Evolutionary conservation across 1,140 invertebrate genomes (phyloP), one percentile per base, ranked within the genome.

Genomic region (Diachasmimorpha longicaudata): DNA sequence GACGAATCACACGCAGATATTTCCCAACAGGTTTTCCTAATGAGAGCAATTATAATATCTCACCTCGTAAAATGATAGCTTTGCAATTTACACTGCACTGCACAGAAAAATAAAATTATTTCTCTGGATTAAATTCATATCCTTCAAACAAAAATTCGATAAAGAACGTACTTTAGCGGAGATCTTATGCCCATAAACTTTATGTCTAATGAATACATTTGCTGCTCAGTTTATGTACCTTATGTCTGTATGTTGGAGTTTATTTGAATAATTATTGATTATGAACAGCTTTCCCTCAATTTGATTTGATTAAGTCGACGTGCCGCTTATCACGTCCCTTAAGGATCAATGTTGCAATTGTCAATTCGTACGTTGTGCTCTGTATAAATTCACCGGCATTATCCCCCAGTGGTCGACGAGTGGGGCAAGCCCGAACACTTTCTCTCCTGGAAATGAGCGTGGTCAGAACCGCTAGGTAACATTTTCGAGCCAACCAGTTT

Each of bases 401-500:
- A 68, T 8, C 13, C 21, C 36, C n/a, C 46, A 16, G 31, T 19
- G 13, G 23, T 31, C n/a, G n/a, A 13, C 16, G 74, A 71, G 74
- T 76, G 74, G 74, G 74, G 74, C 66, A 9, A 39, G n/a, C 36
- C 48, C 52, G 48, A 58, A 39, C 16, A 76, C 74, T 76, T 76
- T 76, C 74, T 63, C 74, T 71, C 55, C 36, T 63, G 58, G 66
- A 68, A 68, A 68, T 37, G 66, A 68, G 31, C 31, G 23, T 68
- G 74, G 55, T 68, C 36, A n/a, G 31, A 68, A 68, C 4, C 13
- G 36, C 66, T 68, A 16, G 66, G 44, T 58, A 70, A 46, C 31
- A 37, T 36, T 63, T 63, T 71, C 52, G 58, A 37, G 31, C 67
- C 74, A 74, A 74, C 74, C 69, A 71, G 69, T 76, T 76, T 76